These are phyloP conservation scores for Amiota minor DNA, from an alignment of 2,888 invertebrate species.

Conservation along the genomic window DNA sequence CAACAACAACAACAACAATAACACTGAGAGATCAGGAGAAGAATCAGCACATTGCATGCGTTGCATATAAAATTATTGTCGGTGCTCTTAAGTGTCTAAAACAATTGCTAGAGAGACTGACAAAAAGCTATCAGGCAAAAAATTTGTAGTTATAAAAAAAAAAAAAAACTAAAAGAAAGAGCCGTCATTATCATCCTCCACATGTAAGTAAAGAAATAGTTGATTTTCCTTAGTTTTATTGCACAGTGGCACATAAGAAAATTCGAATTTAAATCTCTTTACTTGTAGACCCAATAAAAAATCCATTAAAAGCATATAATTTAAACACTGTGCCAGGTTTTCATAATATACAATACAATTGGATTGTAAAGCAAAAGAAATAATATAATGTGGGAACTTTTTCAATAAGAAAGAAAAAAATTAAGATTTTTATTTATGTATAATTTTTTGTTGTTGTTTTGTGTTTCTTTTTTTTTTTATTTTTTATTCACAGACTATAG, in stretches of 20 bases:
- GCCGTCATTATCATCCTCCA: not conserved
- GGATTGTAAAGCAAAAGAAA: slow-evolving; percentile 13
- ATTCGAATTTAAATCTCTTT: not conserved
- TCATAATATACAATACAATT: not conserved
- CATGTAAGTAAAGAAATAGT: not conserved
- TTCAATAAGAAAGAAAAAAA: slow-evolving; percentile 7
- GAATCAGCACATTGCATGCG: slow-evolving; percentile 20
- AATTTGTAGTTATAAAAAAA: not conserved
- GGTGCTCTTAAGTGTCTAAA: not conserved
- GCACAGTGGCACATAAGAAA: not conserved
- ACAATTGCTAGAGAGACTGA: slow-evolving; percentile 3
- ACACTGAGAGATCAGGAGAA: not conserved
- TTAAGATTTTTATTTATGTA: not conserved
- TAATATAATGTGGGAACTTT: slow-evolving; percentile 23
- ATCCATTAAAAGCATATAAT: too few species aligned
- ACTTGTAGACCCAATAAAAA: too few species aligned
- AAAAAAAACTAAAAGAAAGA: not conserved
- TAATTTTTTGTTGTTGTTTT: not conserved
- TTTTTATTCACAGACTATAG: slow-evolving; percentile 11
- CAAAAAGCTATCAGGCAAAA: not conserved
- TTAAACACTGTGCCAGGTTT: slow-evolving; percentile 18
- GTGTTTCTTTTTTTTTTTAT: not conserved
- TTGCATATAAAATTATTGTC: slow-evolving; percentile 29
- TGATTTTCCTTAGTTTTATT: slow-evolving; percentile 13
- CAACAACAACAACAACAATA: not conserved